Conservation (phyloP, 2,797 vertebrate species). For the Leuciscus waleckii region DNA sequence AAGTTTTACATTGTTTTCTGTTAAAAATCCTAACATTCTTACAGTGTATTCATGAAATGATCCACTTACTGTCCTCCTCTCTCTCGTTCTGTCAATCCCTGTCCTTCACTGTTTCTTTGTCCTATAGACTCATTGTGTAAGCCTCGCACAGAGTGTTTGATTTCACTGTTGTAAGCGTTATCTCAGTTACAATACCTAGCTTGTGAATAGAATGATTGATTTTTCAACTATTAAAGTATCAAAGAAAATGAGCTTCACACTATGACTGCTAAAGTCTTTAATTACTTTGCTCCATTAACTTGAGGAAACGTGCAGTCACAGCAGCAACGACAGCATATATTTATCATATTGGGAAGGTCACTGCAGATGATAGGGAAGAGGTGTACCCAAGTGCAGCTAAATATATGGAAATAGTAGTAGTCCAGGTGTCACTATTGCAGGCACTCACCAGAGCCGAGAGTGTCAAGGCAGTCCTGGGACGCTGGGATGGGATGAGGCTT, state of each 20-base stretch:
- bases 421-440: not conserved
- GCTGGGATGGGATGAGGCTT: conserved; percentile 85
- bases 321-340: conserved; percentile 51
- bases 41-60: not conserved
- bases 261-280: conserved; percentile 40
- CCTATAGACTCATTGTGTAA: conserved; percentile 32
- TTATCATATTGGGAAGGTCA: conserved; percentile 45
- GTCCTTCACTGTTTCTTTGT: conserved; percentile 42
- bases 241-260: conserved; percentile 62
- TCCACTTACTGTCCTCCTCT: conserved; percentile 24
- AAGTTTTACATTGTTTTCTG: not conserved
- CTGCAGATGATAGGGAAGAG: not conserved
- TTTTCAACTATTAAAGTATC: conserved; percentile 69
- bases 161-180: conserved; percentile 59
- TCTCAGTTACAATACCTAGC: conserved; percentile 60
- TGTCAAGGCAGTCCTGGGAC: conserved; percentile 88
- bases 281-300: conserved; percentile 65
- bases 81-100: conserved; percentile 22
- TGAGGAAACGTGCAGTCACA: conserved; percentile 37
- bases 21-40: not conserved
- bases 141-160: conserved; percentile 55
- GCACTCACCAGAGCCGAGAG: conserved; percentile 85
- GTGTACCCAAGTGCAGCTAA: not conserved
- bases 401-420: not conserved
- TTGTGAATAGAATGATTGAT: conserved; percentile 70